Evolutionary conservation across 2,888 invertebrate genomes (phyloP).

Genomic region (Bhutanitis thaidina): DNA sequence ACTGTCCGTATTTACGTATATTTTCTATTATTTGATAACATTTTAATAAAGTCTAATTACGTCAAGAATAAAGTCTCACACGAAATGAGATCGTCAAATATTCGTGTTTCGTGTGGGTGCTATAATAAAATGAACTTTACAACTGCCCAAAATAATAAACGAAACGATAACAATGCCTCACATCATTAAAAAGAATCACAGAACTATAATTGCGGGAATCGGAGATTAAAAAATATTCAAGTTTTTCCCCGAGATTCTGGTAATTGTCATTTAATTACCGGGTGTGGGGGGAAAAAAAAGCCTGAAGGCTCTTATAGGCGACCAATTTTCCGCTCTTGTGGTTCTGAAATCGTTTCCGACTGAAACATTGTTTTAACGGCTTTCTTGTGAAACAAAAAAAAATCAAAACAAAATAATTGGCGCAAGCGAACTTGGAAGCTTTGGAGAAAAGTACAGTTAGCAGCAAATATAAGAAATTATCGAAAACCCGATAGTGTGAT

Average conservation of each 20-base stretch:
- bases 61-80: too few species aligned
- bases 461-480: background rate
- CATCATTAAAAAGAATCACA: too few species aligned
- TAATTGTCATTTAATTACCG: slow-evolving; percentile 75
- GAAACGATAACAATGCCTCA: too few species aligned
- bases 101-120: too few species aligned
- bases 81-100: too few species aligned
- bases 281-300: slow-evolving; percentile 51
- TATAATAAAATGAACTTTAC: too few species aligned
- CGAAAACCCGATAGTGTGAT: too few species aligned
- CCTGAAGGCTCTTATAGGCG: slow-evolving; percentile 43
- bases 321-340: slow-evolving; percentile 40
- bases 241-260: slow-evolving; percentile 39
- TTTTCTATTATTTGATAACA: too few species aligned
- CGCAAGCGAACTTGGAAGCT: background rate
- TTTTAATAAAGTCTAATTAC: too few species aligned
- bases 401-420: slow-evolving; percentile 15
- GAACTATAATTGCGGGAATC: too few species aligned
- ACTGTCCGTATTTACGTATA: too few species aligned
- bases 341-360: slow-evolving; percentile 28
- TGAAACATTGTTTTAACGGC: slow-evolving; percentile 33
- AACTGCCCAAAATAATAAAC: too few species aligned
- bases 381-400: slow-evolving; percentile 26
- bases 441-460: background rate
- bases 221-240: background rate